Conservation (phyloP, 2,888 invertebrate species). For the Protophormia terraenovae region DNA sequence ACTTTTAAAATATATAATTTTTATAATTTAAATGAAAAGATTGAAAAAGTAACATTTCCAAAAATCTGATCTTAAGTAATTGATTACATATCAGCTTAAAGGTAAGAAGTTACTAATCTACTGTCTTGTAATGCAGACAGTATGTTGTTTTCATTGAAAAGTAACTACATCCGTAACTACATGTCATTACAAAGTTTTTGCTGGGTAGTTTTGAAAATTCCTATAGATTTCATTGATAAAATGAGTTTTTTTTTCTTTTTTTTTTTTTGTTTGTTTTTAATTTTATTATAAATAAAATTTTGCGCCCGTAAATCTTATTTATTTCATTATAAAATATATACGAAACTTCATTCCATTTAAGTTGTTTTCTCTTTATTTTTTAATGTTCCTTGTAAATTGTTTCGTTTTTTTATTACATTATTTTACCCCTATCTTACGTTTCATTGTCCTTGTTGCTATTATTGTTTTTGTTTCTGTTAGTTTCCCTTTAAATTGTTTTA, state of each 20-base stretch:
- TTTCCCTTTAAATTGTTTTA: conserved; percentile 23
- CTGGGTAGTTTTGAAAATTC: not conserved
- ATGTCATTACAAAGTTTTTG: too few relatives aligned
- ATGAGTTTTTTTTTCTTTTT: too few relatives aligned
- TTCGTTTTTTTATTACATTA: conserved; percentile 35
- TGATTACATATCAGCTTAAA: too few relatives aligned
- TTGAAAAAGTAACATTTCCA: too few relatives aligned
- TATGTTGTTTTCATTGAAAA: too few relatives aligned
- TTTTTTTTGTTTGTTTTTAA: not conserved
- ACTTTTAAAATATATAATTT: too few relatives aligned
- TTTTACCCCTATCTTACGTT: conserved; percentile 42
- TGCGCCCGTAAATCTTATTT: conserved; percentile 28
- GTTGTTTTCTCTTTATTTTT: not conserved
- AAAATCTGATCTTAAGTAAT: too few relatives aligned
- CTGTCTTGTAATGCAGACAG: too few relatives aligned
- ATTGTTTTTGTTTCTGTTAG: conserved; percentile 4
- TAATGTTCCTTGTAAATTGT: conserved; percentile 44
- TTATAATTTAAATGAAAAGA: too few relatives aligned
- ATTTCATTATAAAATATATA: conserved; percentile 5
- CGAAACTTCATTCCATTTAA: not conserved
- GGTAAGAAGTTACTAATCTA: too few relatives aligned
- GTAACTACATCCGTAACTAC: too few relatives aligned
- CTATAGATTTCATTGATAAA: conserved; percentile 1
- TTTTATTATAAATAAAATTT: not conserved
- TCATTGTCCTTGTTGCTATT: conserved; percentile 21